These are phyloP conservation scores for Scarus forsteni DNA, from an alignment of 2,797 vertebrate species.

Conservation along the genomic window DNA sequence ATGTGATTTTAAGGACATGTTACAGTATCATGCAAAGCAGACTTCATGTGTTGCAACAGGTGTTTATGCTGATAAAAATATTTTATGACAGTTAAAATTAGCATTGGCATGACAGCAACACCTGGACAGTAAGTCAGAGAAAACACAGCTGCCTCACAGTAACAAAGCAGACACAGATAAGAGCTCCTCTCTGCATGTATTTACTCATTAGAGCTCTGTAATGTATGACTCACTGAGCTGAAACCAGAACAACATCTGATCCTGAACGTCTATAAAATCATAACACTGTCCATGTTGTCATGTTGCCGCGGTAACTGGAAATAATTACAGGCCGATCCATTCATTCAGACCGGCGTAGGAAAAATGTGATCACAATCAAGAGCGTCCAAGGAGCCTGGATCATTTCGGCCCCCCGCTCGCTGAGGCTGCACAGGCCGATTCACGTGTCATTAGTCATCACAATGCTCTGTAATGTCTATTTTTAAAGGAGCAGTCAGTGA, in stretches of 20 bases:
- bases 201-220: conserved; percentile 16
- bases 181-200: neutral
- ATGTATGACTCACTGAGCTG: conserved; percentile 49
- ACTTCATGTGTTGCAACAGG: neutral
- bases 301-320: conserved; percentile 78
- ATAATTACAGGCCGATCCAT: conserved; percentile 63
- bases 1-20: too few relatives aligned
- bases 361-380: conserved; percentile 67
- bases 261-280: conserved; percentile 60
- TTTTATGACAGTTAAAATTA: neutral
- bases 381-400: conserved; percentile 32
- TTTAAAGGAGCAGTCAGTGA: conserved; percentile 14
- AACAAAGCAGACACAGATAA: conserved; percentile 16
- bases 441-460: neutral
- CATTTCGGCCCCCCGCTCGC: conserved; percentile 20
- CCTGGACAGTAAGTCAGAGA: neutral
- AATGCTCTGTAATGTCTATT: neutral
- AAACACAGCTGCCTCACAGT: conserved; percentile 6
- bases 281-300: conserved; percentile 57
- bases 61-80: neutral
- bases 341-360: conserved; percentile 57
- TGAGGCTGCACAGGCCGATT: conserved; percentile 18
- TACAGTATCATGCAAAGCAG: too few relatives aligned
- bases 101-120: neutral
- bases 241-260: conserved; percentile 56